Percentiles rank a stretch among this genome's conserved stretches.
phyloP scores from a whole-genome alignment of 30 jellyfish, hydroid and myxozoan species.

The Aurelia sp. region DNA sequence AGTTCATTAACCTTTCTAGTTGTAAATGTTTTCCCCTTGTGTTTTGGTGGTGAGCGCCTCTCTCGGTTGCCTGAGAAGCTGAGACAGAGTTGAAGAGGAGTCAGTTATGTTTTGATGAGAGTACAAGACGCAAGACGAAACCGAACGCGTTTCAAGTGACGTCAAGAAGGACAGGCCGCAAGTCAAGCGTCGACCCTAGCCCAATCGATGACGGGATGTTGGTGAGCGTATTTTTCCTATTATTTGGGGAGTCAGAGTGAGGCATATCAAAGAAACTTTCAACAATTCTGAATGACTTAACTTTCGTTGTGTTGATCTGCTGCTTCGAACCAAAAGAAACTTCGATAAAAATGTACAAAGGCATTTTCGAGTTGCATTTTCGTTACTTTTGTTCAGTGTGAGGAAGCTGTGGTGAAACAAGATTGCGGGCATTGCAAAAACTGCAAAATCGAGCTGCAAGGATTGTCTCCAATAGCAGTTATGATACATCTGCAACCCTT shows the following conservation, averaged over 20 bases:
- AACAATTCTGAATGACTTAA: neutral
- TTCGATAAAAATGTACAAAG: too few relatives aligned
- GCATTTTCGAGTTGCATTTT: neutral
- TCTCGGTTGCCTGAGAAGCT: neutral
- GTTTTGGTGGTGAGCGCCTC: neutral
- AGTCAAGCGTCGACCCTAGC: conserved; percentile 2
- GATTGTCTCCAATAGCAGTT: too few relatives aligned
- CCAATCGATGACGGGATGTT: neutral
- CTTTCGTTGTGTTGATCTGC: too few relatives aligned
- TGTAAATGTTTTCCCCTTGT: neutral
- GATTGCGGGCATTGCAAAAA: too few relatives aligned
- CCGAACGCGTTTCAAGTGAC: neutral
- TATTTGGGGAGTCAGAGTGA: neutral
- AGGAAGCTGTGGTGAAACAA: too few relatives aligned
- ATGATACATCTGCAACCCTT: too few relatives aligned
- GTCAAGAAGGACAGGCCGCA: neutral
- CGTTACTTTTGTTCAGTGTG: too few relatives aligned
- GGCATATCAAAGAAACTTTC: too few relatives aligned
- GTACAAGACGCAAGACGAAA: neutral
- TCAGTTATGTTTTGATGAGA: too few relatives aligned
- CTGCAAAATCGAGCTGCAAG: too few relatives aligned
- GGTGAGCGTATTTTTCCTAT: neutral
- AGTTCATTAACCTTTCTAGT: neutral
- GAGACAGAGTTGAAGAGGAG: neutral
- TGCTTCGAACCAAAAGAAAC: neutral